These are phyloP conservation scores for Gryllus bimaculatus DNA, from an alignment of 1,140 invertebrate species.

Conservation along the genomic window DNA sequence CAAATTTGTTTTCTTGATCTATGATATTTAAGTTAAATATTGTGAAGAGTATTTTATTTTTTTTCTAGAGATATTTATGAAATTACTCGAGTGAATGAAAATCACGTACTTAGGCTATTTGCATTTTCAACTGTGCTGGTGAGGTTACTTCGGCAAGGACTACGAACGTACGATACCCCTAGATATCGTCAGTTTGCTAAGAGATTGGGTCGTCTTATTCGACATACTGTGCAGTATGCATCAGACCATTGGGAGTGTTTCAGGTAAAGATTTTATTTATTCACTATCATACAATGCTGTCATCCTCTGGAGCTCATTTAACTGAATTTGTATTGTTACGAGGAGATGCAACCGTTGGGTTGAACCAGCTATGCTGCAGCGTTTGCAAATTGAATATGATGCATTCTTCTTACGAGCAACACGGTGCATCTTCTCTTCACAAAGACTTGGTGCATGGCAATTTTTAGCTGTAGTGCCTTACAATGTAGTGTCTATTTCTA, in stretches of 20 bases:
- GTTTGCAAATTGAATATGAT: conserved; percentile 65
- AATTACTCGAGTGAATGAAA: conserved; percentile 43
- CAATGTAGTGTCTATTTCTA: conserved; percentile 48
- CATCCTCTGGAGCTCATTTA: not conserved
- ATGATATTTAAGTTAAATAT: conserved; percentile 21
- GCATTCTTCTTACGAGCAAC: conserved; percentile 60
- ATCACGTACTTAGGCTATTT: conserved; percentile 56
- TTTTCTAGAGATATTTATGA: conserved; percentile 45
- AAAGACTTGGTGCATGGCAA: conserved; percentile 71
- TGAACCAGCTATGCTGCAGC: conserved; percentile 42
- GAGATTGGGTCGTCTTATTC: conserved; percentile 54
- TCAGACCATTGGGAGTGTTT: conserved; percentile 62
- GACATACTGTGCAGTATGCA: conserved; percentile 63
- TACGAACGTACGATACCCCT: conserved; percentile 55
- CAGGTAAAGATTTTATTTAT: conserved; percentile 23
- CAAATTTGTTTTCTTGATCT: not conserved
- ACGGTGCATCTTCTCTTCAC: conserved; percentile 57
- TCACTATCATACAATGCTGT: not conserved
- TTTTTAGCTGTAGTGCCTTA: conserved; percentile 73
- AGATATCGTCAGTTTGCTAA: conserved; percentile 62
- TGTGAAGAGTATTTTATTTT: conserved; percentile 26
- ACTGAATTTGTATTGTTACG: not conserved
- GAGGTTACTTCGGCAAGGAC: conserved; percentile 51
- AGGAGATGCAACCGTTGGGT: conserved; percentile 23
- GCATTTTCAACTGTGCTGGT: conserved; percentile 59